Evolutionary conservation across 2,797 vertebrate genomes (phyloP).

Genomic region (Hemitrygon akajei): DNA sequence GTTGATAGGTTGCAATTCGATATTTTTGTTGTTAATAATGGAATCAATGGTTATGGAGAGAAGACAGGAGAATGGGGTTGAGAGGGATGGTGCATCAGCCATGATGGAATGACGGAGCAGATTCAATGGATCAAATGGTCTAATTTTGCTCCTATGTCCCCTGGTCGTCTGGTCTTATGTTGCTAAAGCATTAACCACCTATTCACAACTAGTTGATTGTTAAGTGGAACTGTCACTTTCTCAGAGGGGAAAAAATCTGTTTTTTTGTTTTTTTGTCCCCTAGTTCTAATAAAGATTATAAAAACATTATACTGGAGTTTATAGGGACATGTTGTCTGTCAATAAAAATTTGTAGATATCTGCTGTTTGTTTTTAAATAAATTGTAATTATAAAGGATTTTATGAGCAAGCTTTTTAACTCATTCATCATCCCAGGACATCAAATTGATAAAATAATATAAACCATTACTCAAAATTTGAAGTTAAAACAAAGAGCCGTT

Average conservation of each 20-base stretch:
- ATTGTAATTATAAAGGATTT: background rate
- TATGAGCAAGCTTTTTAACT: background rate
- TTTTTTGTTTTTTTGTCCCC: background rate
- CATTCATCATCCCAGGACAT: background rate
- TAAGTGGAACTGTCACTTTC: background rate
- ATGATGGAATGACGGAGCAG: too few species aligned
- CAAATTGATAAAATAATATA: background rate
- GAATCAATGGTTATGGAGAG: too few species aligned
- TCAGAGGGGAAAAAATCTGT: background rate
- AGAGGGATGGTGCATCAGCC: too few species aligned
- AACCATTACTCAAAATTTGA: background rate
- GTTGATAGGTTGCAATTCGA: too few species aligned
- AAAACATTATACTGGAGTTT: conserved; percentile 12
- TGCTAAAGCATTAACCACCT: background rate
- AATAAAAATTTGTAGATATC: conserved; percentile 19
- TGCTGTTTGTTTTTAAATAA: background rate
- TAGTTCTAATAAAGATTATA: background rate
- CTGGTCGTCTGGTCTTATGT: too few species aligned
- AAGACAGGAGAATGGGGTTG: too few species aligned
- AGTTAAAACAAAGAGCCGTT: background rate
- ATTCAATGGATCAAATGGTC: too few species aligned
- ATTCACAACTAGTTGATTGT: background rate
- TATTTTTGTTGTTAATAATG: too few species aligned
- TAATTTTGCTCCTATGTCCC: too few species aligned
- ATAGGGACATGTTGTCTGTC: conserved; percentile 19